phyloP scores from a whole-genome alignment of 2,797 vertebrate genomes.

The Amniataba percoides region DNA sequence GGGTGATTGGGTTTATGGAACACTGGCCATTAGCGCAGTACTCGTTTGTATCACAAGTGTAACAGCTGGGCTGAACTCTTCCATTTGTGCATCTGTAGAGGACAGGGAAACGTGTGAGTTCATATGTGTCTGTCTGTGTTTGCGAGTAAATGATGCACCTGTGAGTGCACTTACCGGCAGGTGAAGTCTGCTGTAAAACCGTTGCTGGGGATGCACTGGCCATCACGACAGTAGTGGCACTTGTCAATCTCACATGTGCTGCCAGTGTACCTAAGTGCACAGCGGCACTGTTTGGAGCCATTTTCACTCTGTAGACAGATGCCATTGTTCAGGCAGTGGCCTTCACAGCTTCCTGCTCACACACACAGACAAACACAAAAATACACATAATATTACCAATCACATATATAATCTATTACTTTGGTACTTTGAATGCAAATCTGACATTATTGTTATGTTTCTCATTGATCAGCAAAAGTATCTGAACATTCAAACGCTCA shows the following conservation, averaged over 20 bases:
- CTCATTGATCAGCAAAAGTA: not conserved
- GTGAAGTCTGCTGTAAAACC: conserved; percentile 86
- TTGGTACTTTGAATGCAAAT: not conserved
- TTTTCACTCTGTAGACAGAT: conserved; percentile 88
- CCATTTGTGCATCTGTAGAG: conserved; percentile 88
- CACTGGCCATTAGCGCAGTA: conserved; percentile 94
- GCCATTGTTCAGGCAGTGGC: conserved; percentile 90
- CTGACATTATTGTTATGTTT: not conserved
- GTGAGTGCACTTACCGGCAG: conserved; percentile 86
- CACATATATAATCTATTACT: not conserved
- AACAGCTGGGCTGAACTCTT: conserved; percentile 90
- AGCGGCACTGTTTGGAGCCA: conserved; percentile 89
- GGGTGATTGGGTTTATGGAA: conserved; percentile 85
- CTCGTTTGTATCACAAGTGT: conserved; percentile 88
- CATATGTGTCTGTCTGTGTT: not conserved
- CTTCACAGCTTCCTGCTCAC: conserved; percentile 89
- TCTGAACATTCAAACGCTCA: conserved; percentile 80
- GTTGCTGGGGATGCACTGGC: conserved; percentile 86
- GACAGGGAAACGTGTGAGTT: not conserved
- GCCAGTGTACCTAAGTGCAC: conserved; percentile 87
- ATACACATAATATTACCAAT: not conserved
- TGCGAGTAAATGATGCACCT: not conserved
- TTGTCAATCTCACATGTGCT: conserved; percentile 89
- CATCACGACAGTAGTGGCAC: conserved; percentile 89
- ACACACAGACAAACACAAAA: conserved; percentile 42